Evolutionary conservation across 2,888 invertebrate species (phyloP), one percentile per base, ranked within the genome.

Genomic region (Pycnomerus fuliginosus): DNA sequence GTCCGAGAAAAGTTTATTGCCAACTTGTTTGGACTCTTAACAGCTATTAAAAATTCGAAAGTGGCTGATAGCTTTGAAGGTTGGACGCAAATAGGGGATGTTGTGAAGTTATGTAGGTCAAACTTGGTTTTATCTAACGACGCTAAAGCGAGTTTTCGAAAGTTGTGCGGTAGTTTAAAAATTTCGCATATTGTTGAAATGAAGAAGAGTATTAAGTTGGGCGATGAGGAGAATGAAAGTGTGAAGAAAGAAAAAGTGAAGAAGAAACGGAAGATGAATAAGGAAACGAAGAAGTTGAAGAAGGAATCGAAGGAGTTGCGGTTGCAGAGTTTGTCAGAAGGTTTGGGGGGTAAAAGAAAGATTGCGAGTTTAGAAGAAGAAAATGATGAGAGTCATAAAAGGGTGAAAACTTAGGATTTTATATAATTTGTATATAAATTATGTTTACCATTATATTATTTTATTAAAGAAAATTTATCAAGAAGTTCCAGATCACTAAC

Each of bases 1-100:
- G 72, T 78, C 0, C 80, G 77, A 61, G 80, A 81, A 53, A 80
- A 80, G 61, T 84, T 80, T 60, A 67, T 80, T 38, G 68, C 69
- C 17, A 68, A 75, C 30, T 60, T 84, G 12, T 78, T 78, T 55
- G 76, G 74, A 48, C 60, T 83, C 33, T 68, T 84, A 17, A 74
- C 74, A 27, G 67, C 69, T 3, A 74, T 82, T 20, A 77, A 74
- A 68, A 65, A 68, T 48, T 74, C 74, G 43, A 60, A 65, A 0
- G 48, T 74, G 13, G 55, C 56, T 17, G 53, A 66, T 43, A 44
- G 56, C 2, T 60, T 61, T 32, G 69, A 75, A 35, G 56, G 74
- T 41, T 79, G 77, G 77, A 48, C 61, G 15, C 52, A 58, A 28
- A 57, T 78, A 14, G 70, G 65, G 0, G 58, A 68, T 10, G 51